A percentile compares a stretch with the other conserved stretches of the same genome.
Conservation (phyloP, 2,797 vertebrate species). For the Dromococcyx pavoninus region DNA sequence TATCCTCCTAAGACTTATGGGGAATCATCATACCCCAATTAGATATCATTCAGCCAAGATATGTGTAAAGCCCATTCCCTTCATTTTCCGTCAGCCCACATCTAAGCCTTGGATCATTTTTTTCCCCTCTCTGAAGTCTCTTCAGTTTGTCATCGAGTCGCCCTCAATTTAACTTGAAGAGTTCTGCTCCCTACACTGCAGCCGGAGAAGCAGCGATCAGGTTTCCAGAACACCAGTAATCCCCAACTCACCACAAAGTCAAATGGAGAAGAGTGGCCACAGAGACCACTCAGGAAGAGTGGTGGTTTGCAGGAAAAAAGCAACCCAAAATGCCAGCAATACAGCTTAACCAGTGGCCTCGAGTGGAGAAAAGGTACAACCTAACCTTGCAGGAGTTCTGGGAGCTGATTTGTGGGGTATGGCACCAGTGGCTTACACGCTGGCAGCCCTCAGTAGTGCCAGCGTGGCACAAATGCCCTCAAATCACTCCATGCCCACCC, state of each 20-base stretch:
- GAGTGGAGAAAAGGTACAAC: not conserved
- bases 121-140: constrained; percentile 68
- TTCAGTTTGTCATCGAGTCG: constrained; percentile 74
- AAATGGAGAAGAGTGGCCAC: not conserved
- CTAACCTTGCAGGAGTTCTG: not conserved
- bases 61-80: constrained; percentile 71
- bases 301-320: not conserved
- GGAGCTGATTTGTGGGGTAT: no score
- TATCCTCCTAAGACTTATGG: constrained; percentile 40
- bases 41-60: constrained; percentile 66
- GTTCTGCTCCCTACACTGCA: constrained; percentile 24
- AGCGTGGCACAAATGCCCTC: not conserved
- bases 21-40: constrained; percentile 47
- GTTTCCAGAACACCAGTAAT: constrained; percentile 48
- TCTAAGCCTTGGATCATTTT: constrained; percentile 67
- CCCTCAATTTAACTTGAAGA: constrained; percentile 54
- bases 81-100: constrained; percentile 70
- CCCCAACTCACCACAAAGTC: not conserved
- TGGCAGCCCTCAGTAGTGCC: not conserved
- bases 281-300: constrained; percentile 8
- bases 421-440: not conserved
- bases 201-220: not conserved
- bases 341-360: not conserved
- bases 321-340: not conserved
- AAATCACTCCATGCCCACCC: not conserved